Percentiles rank a stretch among this genome's conserved stretches.
Evolutionary conservation across 2,797 vertebrate species (phyloP).

Genomic region (Anas flavirostris): DNA sequence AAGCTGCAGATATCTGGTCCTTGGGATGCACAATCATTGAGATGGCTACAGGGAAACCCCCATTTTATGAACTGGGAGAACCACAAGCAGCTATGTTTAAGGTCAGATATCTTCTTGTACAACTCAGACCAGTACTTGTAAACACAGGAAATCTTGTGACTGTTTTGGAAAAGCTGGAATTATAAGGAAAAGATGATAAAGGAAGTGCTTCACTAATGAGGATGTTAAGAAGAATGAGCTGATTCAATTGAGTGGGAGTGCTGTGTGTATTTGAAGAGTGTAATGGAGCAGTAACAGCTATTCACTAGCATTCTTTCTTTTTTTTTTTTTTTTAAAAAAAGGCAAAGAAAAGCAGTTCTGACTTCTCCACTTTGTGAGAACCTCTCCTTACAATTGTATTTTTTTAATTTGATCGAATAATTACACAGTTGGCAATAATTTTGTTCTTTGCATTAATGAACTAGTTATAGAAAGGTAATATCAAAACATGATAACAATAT

Average conservation of each 20-base stretch:
- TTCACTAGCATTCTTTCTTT: neutral
- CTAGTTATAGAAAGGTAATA: neutral
- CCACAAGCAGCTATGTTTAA: constrained; percentile 99
- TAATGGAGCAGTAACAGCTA: neutral
- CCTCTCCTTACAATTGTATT: neutral
- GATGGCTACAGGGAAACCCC: constrained; percentile 98
- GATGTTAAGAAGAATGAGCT: neutral
- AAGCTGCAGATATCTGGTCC: constrained; percentile 98
- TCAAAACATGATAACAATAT: neutral
- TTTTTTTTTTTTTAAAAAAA: no score
- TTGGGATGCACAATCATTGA: constrained; percentile 98
- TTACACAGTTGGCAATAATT: neutral
- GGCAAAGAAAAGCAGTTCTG: neutral
- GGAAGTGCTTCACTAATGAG: neutral
- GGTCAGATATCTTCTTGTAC: constrained; percentile 78
- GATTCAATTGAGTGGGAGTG: neutral
- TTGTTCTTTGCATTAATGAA: neutral
- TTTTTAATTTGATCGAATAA: neutral
- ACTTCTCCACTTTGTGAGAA: neutral
- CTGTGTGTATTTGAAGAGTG: neutral
- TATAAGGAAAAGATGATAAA: neutral
- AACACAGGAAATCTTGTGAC: neutral
- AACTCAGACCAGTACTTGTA: neutral
- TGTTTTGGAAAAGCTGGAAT: neutral
- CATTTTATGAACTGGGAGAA: constrained; percentile 96